Base-by-base conservation (phyloP, 2,888 invertebrate species). In the Heliconius sara region DNA sequence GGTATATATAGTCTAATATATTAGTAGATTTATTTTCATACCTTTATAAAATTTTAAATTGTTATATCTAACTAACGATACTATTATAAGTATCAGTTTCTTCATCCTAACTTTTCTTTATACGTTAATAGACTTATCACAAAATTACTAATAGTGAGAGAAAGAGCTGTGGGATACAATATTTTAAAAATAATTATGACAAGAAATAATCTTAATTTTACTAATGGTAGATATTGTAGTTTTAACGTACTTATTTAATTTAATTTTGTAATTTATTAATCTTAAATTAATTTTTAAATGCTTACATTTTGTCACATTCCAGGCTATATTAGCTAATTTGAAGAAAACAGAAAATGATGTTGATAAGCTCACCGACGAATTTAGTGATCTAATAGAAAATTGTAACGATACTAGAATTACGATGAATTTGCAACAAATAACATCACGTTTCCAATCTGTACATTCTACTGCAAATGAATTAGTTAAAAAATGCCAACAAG, bases 401-500 rank as follows among this genome's bases (percentile, higher is more conserved):
- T 98, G 98, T 84, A 98, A 98, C 34, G 98, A 98, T 88, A 97
- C 97, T 0, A 96, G 98, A 87, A 97, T 98, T 80, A 97, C 98
- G 3, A 97, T 98, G 83, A 98, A 97, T 88, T 96, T 98, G 52
- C 98, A 99, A 89, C 98, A 98, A 91, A 97, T 98, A 81, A 97
- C 98, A 1, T 98, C 98, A 9, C 96, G 98, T 80, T 98, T 98
- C 94, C 98, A 98, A 90, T 97, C 98, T 0, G 97, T 98, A 73
- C 98, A 98, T 90, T 96, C 97, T 0, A 98, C 98, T 0, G 97
- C 98, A 3, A 98, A 97, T 93, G 98, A 99, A 91, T 96, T 99
- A 52, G 96, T 98, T 1, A 98, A 98, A 90, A 99, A 98, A 92
- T 98, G 98, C 87, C 98, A 98, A 86, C 98, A 98, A 93, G 97